Percentiles rank a stretch among this genome's conserved stretches.
Conservation (phyloP, 92 coral and sea anemone species). For the Umimayanthus kanabou region DNA sequence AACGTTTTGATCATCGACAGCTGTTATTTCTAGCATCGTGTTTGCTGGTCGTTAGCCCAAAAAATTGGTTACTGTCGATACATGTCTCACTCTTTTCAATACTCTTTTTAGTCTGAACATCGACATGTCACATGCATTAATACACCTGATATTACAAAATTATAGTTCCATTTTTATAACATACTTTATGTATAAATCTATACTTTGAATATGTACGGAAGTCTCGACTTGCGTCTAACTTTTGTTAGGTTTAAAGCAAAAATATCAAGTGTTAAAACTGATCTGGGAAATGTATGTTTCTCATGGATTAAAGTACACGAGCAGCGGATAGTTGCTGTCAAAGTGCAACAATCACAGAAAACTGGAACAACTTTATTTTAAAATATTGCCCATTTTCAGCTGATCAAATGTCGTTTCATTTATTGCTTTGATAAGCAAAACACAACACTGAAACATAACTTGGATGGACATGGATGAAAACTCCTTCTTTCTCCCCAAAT, state of each 20-base stretch:
- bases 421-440: background rate
- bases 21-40: background rate
- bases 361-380: background rate
- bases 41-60: background rate
- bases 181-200: no score
- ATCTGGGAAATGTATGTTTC: background rate
- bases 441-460: background rate
- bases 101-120: no score
- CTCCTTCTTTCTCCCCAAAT: background rate
- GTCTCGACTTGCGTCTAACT: background rate
- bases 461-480: conserved; percentile 72
- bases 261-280: background rate
- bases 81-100: no score
- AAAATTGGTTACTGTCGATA: no score
- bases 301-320: background rate
- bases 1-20: background rate
- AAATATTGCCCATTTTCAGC: background rate
- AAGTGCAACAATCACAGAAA: background rate
- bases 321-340: background rate
- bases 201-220: background rate
- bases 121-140: background rate
- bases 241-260: background rate
- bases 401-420: background rate
- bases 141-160: background rate
- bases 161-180: background rate